These are phyloP conservation scores for Trichomycterus rosablanca DNA, from an alignment of 2,113 vertebrate species.

Conservation along the genomic window DNA sequence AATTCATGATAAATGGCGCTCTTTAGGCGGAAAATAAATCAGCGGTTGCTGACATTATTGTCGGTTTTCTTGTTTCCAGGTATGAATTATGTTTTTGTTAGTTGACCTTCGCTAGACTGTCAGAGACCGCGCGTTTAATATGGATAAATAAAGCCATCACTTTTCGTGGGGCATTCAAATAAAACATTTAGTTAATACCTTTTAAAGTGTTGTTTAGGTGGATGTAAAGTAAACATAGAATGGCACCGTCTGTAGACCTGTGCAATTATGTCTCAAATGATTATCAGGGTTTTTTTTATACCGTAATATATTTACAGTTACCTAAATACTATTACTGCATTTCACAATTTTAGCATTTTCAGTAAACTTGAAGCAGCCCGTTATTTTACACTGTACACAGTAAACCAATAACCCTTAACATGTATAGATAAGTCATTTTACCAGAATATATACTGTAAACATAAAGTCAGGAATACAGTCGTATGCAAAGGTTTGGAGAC, in stretches of 20 bases:
- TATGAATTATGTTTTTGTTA: conserved; percentile 45
- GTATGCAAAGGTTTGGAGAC: too few relatives aligned
- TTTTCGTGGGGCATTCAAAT: not conserved
- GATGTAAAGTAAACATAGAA: too few relatives aligned
- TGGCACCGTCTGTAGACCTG: too few relatives aligned
- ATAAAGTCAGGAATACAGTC: too few relatives aligned
- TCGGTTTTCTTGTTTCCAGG: conserved; percentile 59
- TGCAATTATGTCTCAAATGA: too few relatives aligned
- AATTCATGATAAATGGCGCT: conserved; percentile 61
- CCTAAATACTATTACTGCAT: not conserved
- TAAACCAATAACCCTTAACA: too few relatives aligned
- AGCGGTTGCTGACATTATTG: conserved; percentile 47
- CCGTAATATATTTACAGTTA: not conserved
- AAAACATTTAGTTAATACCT: not conserved
- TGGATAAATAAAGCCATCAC: not conserved
- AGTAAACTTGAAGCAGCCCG: not conserved
- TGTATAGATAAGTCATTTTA: too few relatives aligned
- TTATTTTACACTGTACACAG: too few relatives aligned
- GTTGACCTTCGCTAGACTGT: not conserved
- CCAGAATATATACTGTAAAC: too few relatives aligned
- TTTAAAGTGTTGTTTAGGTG: too few relatives aligned
- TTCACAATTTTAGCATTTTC: not conserved
- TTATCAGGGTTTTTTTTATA: too few relatives aligned
- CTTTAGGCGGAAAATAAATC: conserved; percentile 57
- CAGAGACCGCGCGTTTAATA: not conserved